Base-by-base conservation (phyloP, 2,888 invertebrate species). In the Chrysina gloriosa region DNA sequence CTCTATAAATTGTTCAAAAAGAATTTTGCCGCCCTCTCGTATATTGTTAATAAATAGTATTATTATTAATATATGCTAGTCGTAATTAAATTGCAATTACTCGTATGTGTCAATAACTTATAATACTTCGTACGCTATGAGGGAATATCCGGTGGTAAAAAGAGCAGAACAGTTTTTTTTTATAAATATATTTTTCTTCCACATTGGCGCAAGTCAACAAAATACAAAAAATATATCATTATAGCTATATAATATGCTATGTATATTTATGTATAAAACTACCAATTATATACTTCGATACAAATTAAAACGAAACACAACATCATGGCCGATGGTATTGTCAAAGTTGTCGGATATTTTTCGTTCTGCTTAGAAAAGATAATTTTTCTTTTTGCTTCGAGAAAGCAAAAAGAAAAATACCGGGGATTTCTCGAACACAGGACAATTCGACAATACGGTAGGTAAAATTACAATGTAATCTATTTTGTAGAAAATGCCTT, bases 201-300 rank as follows among this genome's bases (percentile, higher is more conserved):
- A 83, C 83, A 82, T 82, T 83, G 83, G 83, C 83, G 81, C 83
- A 83, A 83, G 83, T 83, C 82, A 82, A 83, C 82, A 83, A 82
- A 81, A 83, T 82, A 83, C 81, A 83, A 82, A 83, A 83, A 82
- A 83, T 81, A 82, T 81, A 81, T 79, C 80, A 77, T 79, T 79
- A 77, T 56, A 56, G 56, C 56, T 70, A 79, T 77, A 79, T 78
- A 76, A 56, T 36, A 56, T 56, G 39, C 34, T 56, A 56, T 39
- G 23, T 56, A 56, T 36, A 31, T 56, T 16, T 74, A 77, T 76
- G 77, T 77, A 79, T 78, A 80, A 81, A 82, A 79, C 79, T 82
- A 82, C 75, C 75, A 68, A 67, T 64, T 61, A 65, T 65, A 64
- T 31, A 61, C 39, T 61, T 63, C 50, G 63, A 67, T 67, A 69